Conservation (phyloP, 2,888 invertebrate genomes). For the Amphipoea oculea region DNA sequence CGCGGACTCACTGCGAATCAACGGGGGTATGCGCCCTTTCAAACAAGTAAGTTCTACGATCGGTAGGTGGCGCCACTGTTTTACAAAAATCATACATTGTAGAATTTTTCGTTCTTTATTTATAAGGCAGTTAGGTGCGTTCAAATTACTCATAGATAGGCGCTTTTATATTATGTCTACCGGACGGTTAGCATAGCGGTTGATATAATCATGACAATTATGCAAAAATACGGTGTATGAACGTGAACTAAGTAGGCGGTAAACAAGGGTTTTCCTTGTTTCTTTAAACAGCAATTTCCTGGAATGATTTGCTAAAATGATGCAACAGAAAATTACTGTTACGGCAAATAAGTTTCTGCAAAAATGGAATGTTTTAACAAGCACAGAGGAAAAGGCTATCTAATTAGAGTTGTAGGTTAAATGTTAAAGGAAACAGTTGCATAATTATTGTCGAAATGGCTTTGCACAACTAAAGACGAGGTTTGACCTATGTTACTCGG, state of each 20-base stretch:
- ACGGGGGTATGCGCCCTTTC: slow-evolving; percentile 98
- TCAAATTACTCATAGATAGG: slow-evolving; percentile 32
- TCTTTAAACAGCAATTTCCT: slow-evolving; percentile 19
- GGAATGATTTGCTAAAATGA: slow-evolving; percentile 33
- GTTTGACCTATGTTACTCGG: slow-evolving; percentile 51
- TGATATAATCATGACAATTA: slow-evolving; percentile 3
- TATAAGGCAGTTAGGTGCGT: slow-evolving; percentile 44
- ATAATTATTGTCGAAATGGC: slow-evolving; percentile 70
- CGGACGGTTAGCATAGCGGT: slow-evolving; percentile 1
- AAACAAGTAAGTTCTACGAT: slow-evolving; percentile 94
- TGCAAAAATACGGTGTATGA: background rate
- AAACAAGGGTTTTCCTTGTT: slow-evolving; percentile 29
- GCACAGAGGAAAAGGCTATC: slow-evolving; percentile 66
- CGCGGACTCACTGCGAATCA: slow-evolving; percentile 98
- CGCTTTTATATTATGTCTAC: slow-evolving; percentile 18
- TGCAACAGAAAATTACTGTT: slow-evolving; percentile 24
- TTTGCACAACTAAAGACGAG: slow-evolving; percentile 61
- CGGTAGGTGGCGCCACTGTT: slow-evolving; percentile 82
- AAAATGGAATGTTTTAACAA: slow-evolving; percentile 26
- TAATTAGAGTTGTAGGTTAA: slow-evolving; percentile 77
- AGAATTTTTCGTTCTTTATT: slow-evolving; percentile 54
- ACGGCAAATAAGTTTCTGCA: slow-evolving; percentile 35
- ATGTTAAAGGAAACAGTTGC: slow-evolving; percentile 75
- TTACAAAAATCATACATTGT: slow-evolving; percentile 52
- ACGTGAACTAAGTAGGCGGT: slow-evolving; percentile 5